Base-by-base conservation (phyloP, 1,140 invertebrate genomes). In the Rhagoletis zephyria region DNA sequence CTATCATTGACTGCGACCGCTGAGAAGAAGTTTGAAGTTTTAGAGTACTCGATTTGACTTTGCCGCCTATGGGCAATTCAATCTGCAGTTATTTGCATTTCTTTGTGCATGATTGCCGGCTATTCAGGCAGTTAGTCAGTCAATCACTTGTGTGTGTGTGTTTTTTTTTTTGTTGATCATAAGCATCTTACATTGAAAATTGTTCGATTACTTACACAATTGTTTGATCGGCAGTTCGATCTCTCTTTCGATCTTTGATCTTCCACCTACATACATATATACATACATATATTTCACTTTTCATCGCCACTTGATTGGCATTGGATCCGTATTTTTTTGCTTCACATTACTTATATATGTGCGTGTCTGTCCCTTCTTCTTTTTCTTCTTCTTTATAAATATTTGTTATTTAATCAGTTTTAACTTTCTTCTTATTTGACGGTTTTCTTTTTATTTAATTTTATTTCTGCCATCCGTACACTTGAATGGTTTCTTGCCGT, bases 211-310 rank as follows among this genome's bases (percentile, higher is more conserved):
- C 74, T 81, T 48, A 81, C 16, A 81, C 74, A 81, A 56, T 56
- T 30, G 74, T 42, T 81, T 81, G 74, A 81, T 81, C 74, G 74
- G 74, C 74, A 81, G n/a, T 81, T 81, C 48, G 74, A 81, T 81
- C 74, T 42, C 48, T 19, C 48, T 19, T 30, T 19, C 74, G 74
- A 81, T 81, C 74, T 81, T 81, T 81, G 74, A 81, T 81, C 74
- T 56, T 81, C 48, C 48, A 3, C 42, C 16, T 48, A 45, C n/a
- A 16, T 16, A 74, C 67, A 45, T n/a, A 40, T 74, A 16, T 74
- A 4, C 30, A 16, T 74, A 74, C 16, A 45, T 74, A 4, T 81
- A 56, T 81, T 81, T 81, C n/a, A 74, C 67, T 74, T 74, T 74
- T 74, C 67, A 74, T 42, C 45, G 67, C 67, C 48, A 81, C 74